Conservation (phyloP, 1,140 invertebrate species). For the Sinella curviseta region DNA sequence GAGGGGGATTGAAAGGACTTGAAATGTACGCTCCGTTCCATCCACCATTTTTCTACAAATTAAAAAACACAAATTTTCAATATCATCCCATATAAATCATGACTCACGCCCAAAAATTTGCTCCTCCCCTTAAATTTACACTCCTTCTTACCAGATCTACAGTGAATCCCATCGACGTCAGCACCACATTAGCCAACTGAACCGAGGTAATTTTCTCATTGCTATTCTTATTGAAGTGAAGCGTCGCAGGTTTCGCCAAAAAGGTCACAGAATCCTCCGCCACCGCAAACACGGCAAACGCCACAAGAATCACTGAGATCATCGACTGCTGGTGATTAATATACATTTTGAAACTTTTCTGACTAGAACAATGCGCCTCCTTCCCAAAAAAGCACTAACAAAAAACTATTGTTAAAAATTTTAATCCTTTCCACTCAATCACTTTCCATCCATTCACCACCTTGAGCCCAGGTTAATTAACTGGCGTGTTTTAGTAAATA, state of each 20-base stretch:
- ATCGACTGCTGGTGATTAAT: not conserved
- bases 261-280: conserved; percentile 17
- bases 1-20: conserved; percentile 27
- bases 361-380: not conserved
- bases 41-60: conserved; percentile 11
- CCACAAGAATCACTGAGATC: not conserved
- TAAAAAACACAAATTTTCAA: not conserved
- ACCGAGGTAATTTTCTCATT: conserved; percentile 18
- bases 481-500: not conserved
- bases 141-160: conserved; percentile 20
- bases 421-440: too few species aligned
- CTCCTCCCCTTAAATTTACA: too few species aligned
- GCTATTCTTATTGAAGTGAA: not conserved
- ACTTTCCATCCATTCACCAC: not conserved
- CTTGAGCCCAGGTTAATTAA: not conserved
- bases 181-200: conserved; percentile 28
- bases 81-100: not conserved
- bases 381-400: too few species aligned
- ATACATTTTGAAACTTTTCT: not conserved
- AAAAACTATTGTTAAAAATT: too few species aligned
- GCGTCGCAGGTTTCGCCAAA: conserved; percentile 15
- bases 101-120: not conserved
- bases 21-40: conserved; percentile 21
- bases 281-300: not conserved
- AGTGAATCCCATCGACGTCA: conserved; percentile 29